Percentiles rank a stretch among this genome's conserved stretches.
These are phyloP conservation scores for Cephalopholis sonnerati DNA, from an alignment of 2,113 vertebrate species.

Conservation along the genomic window DNA sequence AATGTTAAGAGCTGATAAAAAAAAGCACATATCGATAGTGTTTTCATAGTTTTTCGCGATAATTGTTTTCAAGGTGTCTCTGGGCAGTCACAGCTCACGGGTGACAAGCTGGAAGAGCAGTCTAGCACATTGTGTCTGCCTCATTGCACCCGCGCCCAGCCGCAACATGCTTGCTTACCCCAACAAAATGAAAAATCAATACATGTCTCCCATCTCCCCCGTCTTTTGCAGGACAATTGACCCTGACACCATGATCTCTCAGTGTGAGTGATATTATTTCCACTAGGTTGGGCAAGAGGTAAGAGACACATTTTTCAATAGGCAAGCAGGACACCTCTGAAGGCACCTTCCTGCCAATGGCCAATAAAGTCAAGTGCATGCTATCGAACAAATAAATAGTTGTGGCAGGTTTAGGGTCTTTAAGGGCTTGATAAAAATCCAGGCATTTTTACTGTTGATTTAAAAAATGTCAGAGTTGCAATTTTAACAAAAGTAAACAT, in stretches of 20 bases:
- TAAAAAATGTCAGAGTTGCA: conserved; percentile 13
- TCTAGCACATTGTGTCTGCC: conserved; percentile 70
- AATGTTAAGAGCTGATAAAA: not conserved
- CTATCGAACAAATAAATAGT: conserved; percentile 62
- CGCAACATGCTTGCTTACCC: conserved; percentile 84
- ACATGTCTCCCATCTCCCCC: conserved; percentile 79
- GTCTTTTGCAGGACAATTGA: conserved; percentile 82
- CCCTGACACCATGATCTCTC: conserved; percentile 84
- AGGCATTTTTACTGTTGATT: conserved; percentile 11
- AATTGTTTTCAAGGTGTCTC: conserved; percentile 65
- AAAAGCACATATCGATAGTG: not conserved
- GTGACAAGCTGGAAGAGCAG: conserved; percentile 70
- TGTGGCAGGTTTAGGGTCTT: conserved; percentile 58
- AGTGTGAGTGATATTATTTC: conserved; percentile 85
- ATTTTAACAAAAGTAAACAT: conserved; percentile 4
- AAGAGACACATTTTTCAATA: conserved; percentile 80
- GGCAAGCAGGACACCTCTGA: conserved; percentile 66
- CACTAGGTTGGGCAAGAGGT: conserved; percentile 75
- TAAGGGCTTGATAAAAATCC: conserved; percentile 34
- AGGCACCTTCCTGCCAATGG: conserved; percentile 71
- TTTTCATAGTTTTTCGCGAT: conserved; percentile 38
- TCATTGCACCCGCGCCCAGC: conserved; percentile 81
- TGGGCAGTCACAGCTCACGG: conserved; percentile 57
- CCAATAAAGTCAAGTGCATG: conserved; percentile 79
- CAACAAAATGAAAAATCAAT: conserved; percentile 88